Conservation (phyloP, 2,113 vertebrate genomes). For the Isichthys henryi region DNA sequence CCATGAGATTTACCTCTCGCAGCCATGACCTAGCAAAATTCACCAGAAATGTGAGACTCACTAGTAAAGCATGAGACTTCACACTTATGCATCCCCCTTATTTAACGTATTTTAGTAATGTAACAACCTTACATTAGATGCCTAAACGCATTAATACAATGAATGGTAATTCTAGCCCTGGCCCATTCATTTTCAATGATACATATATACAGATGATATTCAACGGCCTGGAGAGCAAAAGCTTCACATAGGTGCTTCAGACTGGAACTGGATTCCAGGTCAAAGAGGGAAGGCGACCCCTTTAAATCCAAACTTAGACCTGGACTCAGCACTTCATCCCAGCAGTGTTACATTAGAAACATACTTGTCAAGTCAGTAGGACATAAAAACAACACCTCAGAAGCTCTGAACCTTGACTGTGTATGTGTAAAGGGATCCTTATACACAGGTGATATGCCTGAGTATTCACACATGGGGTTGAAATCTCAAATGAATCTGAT, state of each 20-base stretch:
- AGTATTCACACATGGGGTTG: neutral
- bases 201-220: neutral
- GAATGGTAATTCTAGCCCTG: neutral
- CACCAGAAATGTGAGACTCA: neutral
- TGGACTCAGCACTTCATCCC: neutral
- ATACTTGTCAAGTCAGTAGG: neutral
- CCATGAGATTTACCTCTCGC: neutral
- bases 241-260: neutral
- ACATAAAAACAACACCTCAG: neutral
- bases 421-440: neutral
- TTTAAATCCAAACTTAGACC: slow-evolving; percentile 3
- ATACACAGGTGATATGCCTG: neutral
- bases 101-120: neutral
- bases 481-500: neutral
- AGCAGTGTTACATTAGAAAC: slow-evolving; percentile 5
- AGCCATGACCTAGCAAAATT: neutral
- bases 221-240: neutral
- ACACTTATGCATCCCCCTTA: neutral
- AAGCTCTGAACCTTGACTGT: neutral
- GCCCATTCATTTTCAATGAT: neutral
- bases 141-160: neutral
- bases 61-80: neutral
- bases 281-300: slow-evolving; percentile 5
- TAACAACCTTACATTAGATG: neutral
- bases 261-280: neutral